These are phyloP conservation scores for Tetraneura akinire DNA, from an alignment of 1,140 invertebrate genomes.

Conservation along the genomic window DNA sequence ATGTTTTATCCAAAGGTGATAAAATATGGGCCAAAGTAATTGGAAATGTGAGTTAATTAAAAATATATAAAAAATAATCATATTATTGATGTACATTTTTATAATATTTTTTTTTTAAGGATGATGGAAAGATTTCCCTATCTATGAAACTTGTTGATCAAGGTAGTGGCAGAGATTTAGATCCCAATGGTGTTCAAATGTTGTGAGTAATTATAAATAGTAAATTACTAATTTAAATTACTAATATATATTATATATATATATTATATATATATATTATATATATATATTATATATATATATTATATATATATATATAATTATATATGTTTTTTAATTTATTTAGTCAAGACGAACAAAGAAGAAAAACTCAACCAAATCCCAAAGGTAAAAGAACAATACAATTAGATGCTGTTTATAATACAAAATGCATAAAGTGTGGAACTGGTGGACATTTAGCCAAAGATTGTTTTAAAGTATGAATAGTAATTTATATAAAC, in stretches of 20 bases:
- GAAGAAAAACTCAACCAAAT: constrained; percentile 55
- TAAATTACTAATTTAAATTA: not conserved
- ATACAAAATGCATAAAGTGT: constrained; percentile 60
- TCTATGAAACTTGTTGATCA: constrained; percentile 62
- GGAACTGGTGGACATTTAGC: constrained; percentile 60
- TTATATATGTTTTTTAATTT: constrained; percentile 25
- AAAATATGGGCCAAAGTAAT: constrained; percentile 61
- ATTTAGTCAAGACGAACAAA: constrained; percentile 58
- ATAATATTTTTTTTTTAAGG: too few species aligned
- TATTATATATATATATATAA: not conserved
- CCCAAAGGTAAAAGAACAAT: constrained; percentile 57
- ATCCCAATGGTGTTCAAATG: constrained; percentile 60
- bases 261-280: not conserved
- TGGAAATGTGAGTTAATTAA: constrained; percentile 47
- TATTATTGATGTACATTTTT: too few species aligned
- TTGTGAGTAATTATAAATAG: constrained; percentile 55
- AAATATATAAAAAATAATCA: too few species aligned
- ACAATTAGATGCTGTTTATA: constrained; percentile 59
- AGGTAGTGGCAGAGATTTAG: constrained; percentile 60
- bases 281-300: not conserved
- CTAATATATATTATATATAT: too few species aligned
- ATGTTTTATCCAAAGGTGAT: constrained; percentile 60
- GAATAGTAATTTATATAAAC: not conserved
- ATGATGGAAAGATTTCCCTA: constrained; percentile 60
- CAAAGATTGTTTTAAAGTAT: constrained; percentile 60